phyloP scores from a whole-genome alignment of 64 coral and sea anemone genomes.

The Platygyra sinensis region DNA sequence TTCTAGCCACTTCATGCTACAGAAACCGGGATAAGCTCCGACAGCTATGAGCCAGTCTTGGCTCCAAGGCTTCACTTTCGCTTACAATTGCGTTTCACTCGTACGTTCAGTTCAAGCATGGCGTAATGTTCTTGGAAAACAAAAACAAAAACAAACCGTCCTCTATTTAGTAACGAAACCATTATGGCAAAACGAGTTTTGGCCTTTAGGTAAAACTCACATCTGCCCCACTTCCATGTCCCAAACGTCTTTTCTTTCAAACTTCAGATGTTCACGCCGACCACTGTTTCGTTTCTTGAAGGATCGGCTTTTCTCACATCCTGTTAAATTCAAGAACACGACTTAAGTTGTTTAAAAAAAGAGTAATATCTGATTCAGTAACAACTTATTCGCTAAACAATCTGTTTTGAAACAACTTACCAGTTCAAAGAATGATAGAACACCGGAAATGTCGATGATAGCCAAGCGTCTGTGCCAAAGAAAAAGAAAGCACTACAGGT shows the following conservation, averaged over 20 bases:
- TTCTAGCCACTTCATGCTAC: no score
- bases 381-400: neutral
- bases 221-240: constrained; percentile 99
- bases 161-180: no score
- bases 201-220: constrained; percentile 38
- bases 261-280: constrained; percentile 95
- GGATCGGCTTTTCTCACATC: constrained; percentile 83
- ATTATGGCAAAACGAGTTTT: no score
- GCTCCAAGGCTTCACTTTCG: no score
- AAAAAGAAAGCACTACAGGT: neutral
- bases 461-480: constrained; percentile 80
- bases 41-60: no score
- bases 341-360: no score
- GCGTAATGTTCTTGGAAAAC: no score
- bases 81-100: no score
- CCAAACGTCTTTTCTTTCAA: constrained; percentile 99
- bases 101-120: no score
- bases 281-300: constrained; percentile 71
- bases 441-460: constrained; percentile 95
- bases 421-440: constrained; percentile 95
- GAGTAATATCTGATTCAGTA: no score
- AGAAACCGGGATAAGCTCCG: no score
- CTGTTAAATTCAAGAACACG: constrained; percentile 7
- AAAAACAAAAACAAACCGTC: no score
- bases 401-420: constrained; percentile 59